phyloP scores from a whole-genome alignment of 2,113 vertebrate genomes.

The Aegotheles bennettii region DNA sequence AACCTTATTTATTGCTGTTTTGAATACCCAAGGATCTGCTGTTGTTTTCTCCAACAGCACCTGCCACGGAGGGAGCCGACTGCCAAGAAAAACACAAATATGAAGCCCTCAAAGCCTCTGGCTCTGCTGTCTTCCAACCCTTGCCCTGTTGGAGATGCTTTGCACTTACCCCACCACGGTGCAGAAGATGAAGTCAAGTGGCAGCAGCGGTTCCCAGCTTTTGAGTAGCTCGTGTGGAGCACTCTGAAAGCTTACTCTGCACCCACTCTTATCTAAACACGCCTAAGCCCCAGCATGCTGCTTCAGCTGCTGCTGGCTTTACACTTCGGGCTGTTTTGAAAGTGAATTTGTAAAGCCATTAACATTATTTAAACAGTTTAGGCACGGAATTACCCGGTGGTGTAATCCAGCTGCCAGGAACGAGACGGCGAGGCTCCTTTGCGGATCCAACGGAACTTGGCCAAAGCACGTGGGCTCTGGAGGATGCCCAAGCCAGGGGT shows the following conservation, averaged over 20 bases:
- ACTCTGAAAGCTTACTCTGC: constrained; percentile 9
- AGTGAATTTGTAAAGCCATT: constrained; percentile 58
- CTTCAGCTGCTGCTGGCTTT: background rate
- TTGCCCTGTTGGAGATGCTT: background rate
- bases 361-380: constrained; percentile 64
- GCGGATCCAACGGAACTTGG: background rate
- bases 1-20: constrained; percentile 9
- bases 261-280: constrained; percentile 52
- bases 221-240: background rate
- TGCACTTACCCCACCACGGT: background rate
- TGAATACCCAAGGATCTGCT: background rate
- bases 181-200: background rate
- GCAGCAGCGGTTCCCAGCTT: background rate
- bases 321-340: constrained; percentile 51
- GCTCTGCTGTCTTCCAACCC: background rate
- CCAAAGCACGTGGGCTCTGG: background rate
- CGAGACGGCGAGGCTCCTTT: background rate
- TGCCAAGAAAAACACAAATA: background rate
- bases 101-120: background rate
- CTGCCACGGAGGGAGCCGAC: background rate
- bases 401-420: constrained; percentile 39
- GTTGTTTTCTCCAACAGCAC: background rate
- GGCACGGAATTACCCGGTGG: constrained; percentile 43
- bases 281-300: constrained; percentile 31
- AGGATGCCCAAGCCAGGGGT: background rate